Evolutionary conservation across 2,113 vertebrate species (phyloP).

Genomic region (Rhegmatorhina hoffmannsi): DNA sequence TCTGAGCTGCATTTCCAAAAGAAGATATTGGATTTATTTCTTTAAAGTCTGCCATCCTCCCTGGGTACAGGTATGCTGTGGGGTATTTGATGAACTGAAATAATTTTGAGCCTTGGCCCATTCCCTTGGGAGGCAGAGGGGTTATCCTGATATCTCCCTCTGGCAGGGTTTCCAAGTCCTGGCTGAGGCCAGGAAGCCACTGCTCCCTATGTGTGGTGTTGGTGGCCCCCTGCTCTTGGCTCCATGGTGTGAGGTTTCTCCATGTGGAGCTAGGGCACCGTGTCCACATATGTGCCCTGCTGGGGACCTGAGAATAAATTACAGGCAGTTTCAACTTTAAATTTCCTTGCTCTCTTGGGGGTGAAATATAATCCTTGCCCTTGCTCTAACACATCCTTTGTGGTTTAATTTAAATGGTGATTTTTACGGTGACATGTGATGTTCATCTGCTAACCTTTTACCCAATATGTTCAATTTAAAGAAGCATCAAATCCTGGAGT

Average conservation of each 20-base stretch:
- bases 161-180: background rate
- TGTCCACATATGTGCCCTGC: accelerated
- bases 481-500: background rate
- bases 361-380: constrained; percentile 37
- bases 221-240: accelerated
- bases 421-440: constrained; percentile 48
- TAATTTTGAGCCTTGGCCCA: background rate
- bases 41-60: background rate
- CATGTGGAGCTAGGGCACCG: accelerated
- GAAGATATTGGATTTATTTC: background rate
- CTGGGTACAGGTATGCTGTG: background rate
- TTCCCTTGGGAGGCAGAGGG: background rate
- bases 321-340: background rate
- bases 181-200: background rate
- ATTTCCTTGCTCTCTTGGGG: constrained; percentile 40
- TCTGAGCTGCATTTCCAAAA: background rate
- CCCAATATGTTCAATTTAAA: constrained; percentile 57
- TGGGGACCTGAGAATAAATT: background rate
- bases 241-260: accelerated
- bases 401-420: constrained; percentile 66
- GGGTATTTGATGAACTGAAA: background rate
- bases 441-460: constrained; percentile 61
- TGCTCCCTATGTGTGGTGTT: accelerated
- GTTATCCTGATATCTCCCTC: background rate
- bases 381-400: background rate